Conservation (phyloP, 1,140 invertebrate genomes). For the Drosophila trapezifrons region DNA sequence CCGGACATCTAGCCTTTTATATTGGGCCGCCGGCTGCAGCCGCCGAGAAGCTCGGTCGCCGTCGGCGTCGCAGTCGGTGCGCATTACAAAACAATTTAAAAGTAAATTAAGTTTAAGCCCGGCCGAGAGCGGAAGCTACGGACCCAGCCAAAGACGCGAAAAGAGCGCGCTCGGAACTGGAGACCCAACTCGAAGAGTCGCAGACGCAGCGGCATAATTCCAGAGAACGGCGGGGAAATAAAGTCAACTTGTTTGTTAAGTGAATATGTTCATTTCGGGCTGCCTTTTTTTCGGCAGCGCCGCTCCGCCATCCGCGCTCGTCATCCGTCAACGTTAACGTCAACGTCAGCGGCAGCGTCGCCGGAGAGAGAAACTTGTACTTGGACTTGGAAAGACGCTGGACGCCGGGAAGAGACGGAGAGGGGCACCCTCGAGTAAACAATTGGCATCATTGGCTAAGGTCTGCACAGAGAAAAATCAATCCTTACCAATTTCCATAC, state of each 20-base stretch:
- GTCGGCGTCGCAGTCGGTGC: conserved; percentile 42
- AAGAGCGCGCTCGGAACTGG: conserved; percentile 42
- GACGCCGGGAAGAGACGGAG: conserved; percentile 14
- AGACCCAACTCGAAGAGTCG: conserved; percentile 19
- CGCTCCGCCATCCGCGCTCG: conserved; percentile 32
- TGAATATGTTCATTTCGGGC: conserved; percentile 76
- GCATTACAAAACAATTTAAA: conserved; percentile 82
- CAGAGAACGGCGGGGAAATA: conserved; percentile 67
- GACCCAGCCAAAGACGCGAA: conserved; percentile 43
- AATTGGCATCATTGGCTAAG: conserved; percentile 75
- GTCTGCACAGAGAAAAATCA: conserved; percentile 20
- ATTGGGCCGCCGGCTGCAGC: conserved; percentile 58
- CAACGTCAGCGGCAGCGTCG: conserved; percentile 21
- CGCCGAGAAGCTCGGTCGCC: conserved; percentile 34
- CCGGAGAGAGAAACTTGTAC: conserved; percentile 65
- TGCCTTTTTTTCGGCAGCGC: conserved; percentile 68
- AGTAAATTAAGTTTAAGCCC: conserved; percentile 71
- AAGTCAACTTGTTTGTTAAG: conserved; percentile 82
- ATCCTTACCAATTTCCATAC: neutral
- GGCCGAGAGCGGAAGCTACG: conserved; percentile 64
- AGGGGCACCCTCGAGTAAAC: conserved; percentile 47
- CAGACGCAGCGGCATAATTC: conserved; percentile 62
- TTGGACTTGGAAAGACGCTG: conserved; percentile 52
- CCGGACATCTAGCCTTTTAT: conserved; percentile 73
- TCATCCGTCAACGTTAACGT: conserved; percentile 33